phyloP scores from a whole-genome alignment of 2,113 vertebrate species.

The Pongo pygmaeus region DNA sequence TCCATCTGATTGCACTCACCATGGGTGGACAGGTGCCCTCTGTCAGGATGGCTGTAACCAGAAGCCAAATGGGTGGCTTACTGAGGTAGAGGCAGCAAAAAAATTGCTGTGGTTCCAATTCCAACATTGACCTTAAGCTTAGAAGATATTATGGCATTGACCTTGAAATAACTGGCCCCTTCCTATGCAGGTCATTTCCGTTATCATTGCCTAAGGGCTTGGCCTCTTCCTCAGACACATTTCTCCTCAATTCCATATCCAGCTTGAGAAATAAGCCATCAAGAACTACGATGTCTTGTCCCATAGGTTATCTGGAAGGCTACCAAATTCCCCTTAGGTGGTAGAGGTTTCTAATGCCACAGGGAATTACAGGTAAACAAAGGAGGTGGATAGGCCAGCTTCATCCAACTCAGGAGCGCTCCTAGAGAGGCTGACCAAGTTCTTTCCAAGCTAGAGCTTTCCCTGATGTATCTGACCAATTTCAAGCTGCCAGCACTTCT shows the following conservation, averaged over 20 bases:
- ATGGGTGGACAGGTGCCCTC: slow-evolving; percentile 69
- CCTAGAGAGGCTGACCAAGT: slow-evolving; percentile 3
- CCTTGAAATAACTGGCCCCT: neutral
- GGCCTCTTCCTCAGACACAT: neutral
- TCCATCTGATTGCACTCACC: slow-evolving; percentile 62
- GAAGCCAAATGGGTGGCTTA: slow-evolving; percentile 59
- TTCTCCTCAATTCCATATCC: neutral
- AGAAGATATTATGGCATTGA: neutral
- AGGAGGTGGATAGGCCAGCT: slow-evolving; percentile 11
- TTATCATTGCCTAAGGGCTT: neutral
- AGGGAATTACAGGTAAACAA: slow-evolving; percentile 62
- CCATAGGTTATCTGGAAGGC: slow-evolving; percentile 18
- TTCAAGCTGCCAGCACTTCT: neutral
- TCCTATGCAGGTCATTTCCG: neutral
- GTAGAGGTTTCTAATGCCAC: neutral
- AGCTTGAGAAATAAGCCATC: slow-evolving; percentile 42
- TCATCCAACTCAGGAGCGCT: neutral
- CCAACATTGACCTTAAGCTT: neutral
- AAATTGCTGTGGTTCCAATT: neutral
- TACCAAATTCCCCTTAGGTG: slow-evolving; percentile 54
- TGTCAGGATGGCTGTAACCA: slow-evolving; percentile 64
- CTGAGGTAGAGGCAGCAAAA: neutral
- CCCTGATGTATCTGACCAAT: neutral
- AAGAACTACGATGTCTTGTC: neutral
- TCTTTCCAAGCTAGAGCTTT: neutral